Evolutionary conservation across 2,797 vertebrate genomes (phyloP).

Genomic region (Neosalanx taihuensis): DNA sequence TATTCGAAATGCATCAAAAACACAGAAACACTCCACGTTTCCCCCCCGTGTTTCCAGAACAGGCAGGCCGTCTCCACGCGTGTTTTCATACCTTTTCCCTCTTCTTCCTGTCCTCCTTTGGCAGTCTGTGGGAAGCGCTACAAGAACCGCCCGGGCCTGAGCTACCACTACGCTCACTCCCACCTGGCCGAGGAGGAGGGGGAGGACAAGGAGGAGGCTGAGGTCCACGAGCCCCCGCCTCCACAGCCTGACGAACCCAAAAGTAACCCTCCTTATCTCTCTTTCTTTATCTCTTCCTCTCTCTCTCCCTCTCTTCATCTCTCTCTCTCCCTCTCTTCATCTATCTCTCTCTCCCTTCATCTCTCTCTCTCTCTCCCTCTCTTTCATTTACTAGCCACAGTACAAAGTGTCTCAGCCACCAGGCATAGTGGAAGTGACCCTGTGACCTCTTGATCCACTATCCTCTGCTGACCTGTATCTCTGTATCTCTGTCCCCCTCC

Average conservation of each 20-base stretch:
- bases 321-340: not conserved
- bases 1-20: not conserved
- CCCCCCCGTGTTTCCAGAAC: not conserved
- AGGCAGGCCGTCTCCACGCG: not conserved
- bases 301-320: not conserved
- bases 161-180: slow-evolving; percentile 94
- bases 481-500: not conserved
- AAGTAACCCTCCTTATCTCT: slow-evolving; percentile 67
- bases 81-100: slow-evolving; percentile 46
- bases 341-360: not conserved
- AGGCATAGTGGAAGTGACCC: slow-evolving; percentile 50
- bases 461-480: too few relatives aligned
- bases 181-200: slow-evolving; percentile 96
- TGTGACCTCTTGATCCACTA: slow-evolving; percentile 71
- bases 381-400: too few relatives aligned
- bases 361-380: not conserved
- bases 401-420: too few relatives aligned
- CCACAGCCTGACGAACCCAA: slow-evolving; percentile 85
- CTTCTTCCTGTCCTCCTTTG: slow-evolving; percentile 43
- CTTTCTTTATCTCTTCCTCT: too few relatives aligned
- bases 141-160: slow-evolving; percentile 94
- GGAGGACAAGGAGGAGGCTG: slow-evolving; percentile 86
- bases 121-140: slow-evolving; percentile 95
- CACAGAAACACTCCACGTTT: too few relatives aligned
- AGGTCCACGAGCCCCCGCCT: slow-evolving; percentile 77